Conservation (phyloP, 2,888 invertebrate genomes). For the Eupithecia subumbrata region DNA sequence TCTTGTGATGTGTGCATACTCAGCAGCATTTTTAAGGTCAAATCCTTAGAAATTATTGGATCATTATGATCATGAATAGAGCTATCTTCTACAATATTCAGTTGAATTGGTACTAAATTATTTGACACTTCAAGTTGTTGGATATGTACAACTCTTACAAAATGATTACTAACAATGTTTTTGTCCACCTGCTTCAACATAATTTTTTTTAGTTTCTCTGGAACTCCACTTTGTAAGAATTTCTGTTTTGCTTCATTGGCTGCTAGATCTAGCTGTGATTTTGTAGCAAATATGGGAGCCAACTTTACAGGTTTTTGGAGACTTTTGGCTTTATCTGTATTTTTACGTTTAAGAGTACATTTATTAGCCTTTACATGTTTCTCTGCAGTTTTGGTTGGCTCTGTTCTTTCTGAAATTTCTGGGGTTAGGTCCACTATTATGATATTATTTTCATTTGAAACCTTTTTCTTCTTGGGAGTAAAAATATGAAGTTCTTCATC, state of each 20-base stretch:
- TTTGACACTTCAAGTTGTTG: conserved; percentile 69
- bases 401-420: conserved; percentile 20
- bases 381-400: conserved; percentile 14
- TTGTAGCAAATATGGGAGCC: conserved; percentile 88
- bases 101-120: conserved; percentile 6
- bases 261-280: conserved; percentile 83
- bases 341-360: conserved; percentile 21
- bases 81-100: conserved; percentile 28
- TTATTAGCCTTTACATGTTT: conserved; percentile 22
- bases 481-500: conserved; percentile 77
- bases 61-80: conserved; percentile 15
- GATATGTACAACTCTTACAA: conserved; percentile 87
- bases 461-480: conserved; percentile 69
- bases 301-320: conserved; percentile 71
- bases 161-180: conserved; percentile 72
- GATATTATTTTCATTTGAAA: conserved; percentile 24
- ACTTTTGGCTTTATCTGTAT: conserved; percentile 19
- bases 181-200: conserved; percentile 75
- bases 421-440: conserved; percentile 36
- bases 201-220: conserved; percentile 85
- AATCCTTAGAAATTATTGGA: conserved; percentile 31
- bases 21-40: conserved; percentile 53
- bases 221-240: conserved; percentile 89
- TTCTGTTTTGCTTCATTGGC: conserved; percentile 86
- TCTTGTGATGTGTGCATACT: conserved; percentile 33